A percentile compares a stretch with the other conserved stretches of the same genome.
phyloP scores from a whole-genome alignment of 1,140 invertebrate genomes.

The Drosophila mauritiana region DNA sequence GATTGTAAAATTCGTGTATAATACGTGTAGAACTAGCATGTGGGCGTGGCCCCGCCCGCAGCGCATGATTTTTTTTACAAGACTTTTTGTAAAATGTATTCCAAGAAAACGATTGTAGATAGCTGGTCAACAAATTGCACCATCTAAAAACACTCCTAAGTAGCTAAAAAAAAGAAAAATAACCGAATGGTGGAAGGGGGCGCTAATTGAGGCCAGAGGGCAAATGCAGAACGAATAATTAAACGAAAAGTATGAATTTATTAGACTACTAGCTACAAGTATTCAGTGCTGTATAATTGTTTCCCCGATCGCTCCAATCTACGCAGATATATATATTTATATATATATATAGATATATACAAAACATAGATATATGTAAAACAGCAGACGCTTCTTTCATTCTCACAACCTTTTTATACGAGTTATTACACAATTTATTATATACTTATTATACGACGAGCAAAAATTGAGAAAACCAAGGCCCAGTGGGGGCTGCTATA shows the following conservation, averaged over 20 bases:
- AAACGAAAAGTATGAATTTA: slow-evolving; percentile 77
- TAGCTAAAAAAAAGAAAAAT: slow-evolving; percentile 17
- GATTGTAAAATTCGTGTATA: slow-evolving; percentile 32
- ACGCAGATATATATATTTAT: slow-evolving; percentile 40
- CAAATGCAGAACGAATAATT: slow-evolving; percentile 62
- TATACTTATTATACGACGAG: slow-evolving; percentile 44
- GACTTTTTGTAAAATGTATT: slow-evolving; percentile 31
- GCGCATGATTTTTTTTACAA: slow-evolving; percentile 28
- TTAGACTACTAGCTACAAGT: slow-evolving; percentile 64
- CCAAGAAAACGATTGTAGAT: slow-evolving; percentile 31
- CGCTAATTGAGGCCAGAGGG: slow-evolving; percentile 14
- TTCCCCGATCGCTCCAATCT: slow-evolving; percentile 55
- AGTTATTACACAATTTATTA: slow-evolving; percentile 75
- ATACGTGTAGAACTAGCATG: slow-evolving; percentile 24
- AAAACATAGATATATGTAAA: slow-evolving; percentile 36
- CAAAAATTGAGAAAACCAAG: slow-evolving; percentile 37
- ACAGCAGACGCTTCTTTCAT: slow-evolving; percentile 73
- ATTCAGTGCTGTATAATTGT: slow-evolving; percentile 61
- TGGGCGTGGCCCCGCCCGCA: not conserved
- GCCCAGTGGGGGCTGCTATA: slow-evolving; percentile 59
- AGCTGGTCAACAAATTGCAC: slow-evolving; percentile 45
- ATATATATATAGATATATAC: slow-evolving; percentile 15
- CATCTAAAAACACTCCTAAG: slow-evolving; percentile 33
- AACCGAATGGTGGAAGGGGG: slow-evolving; percentile 10
- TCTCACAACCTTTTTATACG: slow-evolving; percentile 71